phyloP scores from a whole-genome alignment of 2,888 invertebrate genomes.

The Odontocolon sp. region DNA sequence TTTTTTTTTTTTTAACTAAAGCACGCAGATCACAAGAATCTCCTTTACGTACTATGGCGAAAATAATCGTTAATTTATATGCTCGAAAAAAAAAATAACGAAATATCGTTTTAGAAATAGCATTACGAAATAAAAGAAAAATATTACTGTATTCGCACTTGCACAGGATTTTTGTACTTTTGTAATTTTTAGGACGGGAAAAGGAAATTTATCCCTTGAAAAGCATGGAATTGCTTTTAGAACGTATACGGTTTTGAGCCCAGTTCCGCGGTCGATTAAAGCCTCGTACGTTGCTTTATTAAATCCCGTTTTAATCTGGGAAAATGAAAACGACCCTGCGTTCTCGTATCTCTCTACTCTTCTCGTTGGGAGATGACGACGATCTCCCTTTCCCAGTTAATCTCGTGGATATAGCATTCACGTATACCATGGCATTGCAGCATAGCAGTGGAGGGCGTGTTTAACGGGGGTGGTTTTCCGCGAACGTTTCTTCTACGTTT shows the following conservation, averaged over 20 bases:
- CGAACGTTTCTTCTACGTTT: constrained; percentile 51
- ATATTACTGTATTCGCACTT: background rate
- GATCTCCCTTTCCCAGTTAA: constrained; percentile 53
- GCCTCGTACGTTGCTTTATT: constrained; percentile 77
- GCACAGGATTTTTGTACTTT: constrained; percentile 46
- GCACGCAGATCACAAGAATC: background rate
- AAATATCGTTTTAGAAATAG: constrained; percentile 19
- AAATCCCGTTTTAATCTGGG: constrained; percentile 78
- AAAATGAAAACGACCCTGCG: constrained; percentile 73
- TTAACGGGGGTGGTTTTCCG: constrained; percentile 39
- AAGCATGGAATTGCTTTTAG: constrained; percentile 55
- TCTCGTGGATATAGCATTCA: constrained; percentile 36
- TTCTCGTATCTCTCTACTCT: constrained; percentile 43
- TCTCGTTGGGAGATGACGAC: constrained; percentile 49
- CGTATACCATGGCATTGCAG: constrained; percentile 22
- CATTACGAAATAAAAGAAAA: constrained; percentile 32
- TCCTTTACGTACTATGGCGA: constrained; percentile 10
- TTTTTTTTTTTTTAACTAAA: constrained; percentile 27
- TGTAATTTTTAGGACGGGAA: constrained; percentile 45
- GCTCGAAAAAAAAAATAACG: constrained; percentile 23
- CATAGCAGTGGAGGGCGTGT: constrained; percentile 52
- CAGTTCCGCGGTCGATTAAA: constrained; percentile 74
- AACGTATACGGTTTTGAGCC: constrained; percentile 66
- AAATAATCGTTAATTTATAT: constrained; percentile 46
- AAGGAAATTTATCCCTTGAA: constrained; percentile 37